These are phyloP conservation scores for Dugesia japonica DNA, from an alignment of 2,888 invertebrate species.

Conservation along the genomic window DNA sequence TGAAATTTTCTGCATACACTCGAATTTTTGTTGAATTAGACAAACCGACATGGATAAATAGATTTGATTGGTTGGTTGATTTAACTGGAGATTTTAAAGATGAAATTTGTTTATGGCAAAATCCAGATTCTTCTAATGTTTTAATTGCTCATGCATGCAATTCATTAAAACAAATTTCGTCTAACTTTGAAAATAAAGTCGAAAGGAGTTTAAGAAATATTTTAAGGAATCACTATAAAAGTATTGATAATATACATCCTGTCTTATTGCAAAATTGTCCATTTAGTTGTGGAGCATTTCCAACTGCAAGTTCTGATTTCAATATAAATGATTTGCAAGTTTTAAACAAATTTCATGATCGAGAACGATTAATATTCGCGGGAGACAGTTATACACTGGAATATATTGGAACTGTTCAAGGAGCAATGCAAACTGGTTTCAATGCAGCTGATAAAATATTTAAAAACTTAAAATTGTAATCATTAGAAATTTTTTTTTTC, in stretches of 20 bases:
- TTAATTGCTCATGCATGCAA: neutral
- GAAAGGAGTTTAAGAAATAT: neutral
- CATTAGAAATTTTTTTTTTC: no score
- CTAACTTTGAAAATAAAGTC: neutral
- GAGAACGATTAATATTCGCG: constrained; percentile 1
- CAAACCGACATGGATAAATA: neutral
- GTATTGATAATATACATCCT: neutral
- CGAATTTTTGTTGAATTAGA: neutral
- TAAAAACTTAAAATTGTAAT: neutral
- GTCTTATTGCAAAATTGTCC: neutral
- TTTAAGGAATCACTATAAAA: neutral
- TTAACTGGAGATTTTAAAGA: neutral
- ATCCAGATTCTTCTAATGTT: neutral
- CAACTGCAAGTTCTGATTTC: neutral
- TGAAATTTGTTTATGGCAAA: neutral
- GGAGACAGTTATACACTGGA: constrained; percentile 17
- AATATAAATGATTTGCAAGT: neutral
- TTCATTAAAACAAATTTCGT: neutral
- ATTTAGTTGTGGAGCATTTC: neutral
- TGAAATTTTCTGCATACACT: neutral
- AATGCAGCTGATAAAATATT: neutral
- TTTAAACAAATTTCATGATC: neutral
- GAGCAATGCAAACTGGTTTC: neutral
- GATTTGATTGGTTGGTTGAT: neutral
- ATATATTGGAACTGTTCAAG: constrained; percentile 22